Base-by-base conservation (phyloP, 1,140 invertebrate species). In the Drosophila rhopaloa region DNA sequence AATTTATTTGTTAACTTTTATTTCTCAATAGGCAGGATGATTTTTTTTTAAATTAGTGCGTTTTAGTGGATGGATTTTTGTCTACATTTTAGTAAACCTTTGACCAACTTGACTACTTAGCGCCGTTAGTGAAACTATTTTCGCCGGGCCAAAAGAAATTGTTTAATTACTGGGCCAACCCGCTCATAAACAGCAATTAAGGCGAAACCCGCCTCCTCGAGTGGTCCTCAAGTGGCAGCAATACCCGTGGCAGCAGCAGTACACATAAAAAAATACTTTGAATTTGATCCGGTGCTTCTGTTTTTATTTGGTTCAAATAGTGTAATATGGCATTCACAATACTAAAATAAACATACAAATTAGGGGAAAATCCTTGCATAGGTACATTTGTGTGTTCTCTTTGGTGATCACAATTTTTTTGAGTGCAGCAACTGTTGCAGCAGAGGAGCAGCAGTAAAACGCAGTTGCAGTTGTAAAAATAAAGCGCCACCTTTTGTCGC, bases 111-210 rank as follows among this genome's bases (percentile, higher is more conserved):
- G 32, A 24, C 32, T 38, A 48, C 47, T 48, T 48, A 24, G 47
- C 24, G 41, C 27, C 38, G 60, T 47, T 40, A 43, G 32, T 65
- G 38, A 44, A 67, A 19, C 48, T 4, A 32, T 51, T 53, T 51
- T 27, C 14, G 54, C 8, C 48, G 50, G 62, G 55, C 82, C 50
- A 63, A 61, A 81, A 82, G 66, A 71, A 88, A 70, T 77, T 59
- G 71, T 66, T 79, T 86, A 86, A 86, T 86, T 86, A 88, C 79
- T 79, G 67, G 59, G 60, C 83, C 65, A 82, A 71, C 71, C 84
- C 83, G 83, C 76, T 88, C 79, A 88, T 86, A 88, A 86, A 88
- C 83, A 86, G 79, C 83, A 86, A 86, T 86, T 86, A 86, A 83
- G 76, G 58, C 57, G 56, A 50, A 61, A 40, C 56, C 61, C 57